Evolutionary conservation across 2,888 invertebrate species (phyloP).

Genomic region (Sarcophaga rosellei): DNA sequence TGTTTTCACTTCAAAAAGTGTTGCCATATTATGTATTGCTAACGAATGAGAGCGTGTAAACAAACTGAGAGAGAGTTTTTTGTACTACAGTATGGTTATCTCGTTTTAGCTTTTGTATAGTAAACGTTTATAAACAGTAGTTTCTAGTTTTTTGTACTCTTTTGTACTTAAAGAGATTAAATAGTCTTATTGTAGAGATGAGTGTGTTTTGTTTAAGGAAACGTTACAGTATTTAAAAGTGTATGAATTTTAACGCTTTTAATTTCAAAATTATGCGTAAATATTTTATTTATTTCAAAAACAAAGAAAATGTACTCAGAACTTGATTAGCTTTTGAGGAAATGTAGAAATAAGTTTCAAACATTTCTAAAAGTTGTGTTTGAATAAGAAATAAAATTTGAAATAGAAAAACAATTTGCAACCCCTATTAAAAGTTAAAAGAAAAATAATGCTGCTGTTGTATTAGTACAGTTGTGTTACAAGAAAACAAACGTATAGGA

Average conservation of each 20-base stretch:
- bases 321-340: not conserved
- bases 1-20: not conserved
- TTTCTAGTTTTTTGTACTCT: too few relatives aligned
- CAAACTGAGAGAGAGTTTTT: not conserved
- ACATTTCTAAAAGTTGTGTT: too few relatives aligned
- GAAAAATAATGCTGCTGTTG: not conserved
- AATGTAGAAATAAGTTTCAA: not conserved
- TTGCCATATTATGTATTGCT: slow-evolving; percentile 36
- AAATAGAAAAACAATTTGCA: not conserved
- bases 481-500: slow-evolving; percentile 26
- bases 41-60: slow-evolving; percentile 6
- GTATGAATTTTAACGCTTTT: slow-evolving; percentile 16
- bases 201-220: slow-evolving; percentile 9
- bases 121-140: too few relatives aligned
- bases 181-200: not conserved
- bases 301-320: not conserved
- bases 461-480: slow-evolving; percentile 59
- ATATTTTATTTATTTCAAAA: not conserved
- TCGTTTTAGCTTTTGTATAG: slow-evolving; percentile 10
- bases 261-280: slow-evolving; percentile 64
- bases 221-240: slow-evolving; percentile 52
- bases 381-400: too few relatives aligned
- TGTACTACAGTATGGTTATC: not conserved
- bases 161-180: slow-evolving; percentile 2
- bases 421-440: slow-evolving; percentile 30